Conservation (phyloP, 2,113 vertebrate genomes). For the Bufo bufo region DNA sequence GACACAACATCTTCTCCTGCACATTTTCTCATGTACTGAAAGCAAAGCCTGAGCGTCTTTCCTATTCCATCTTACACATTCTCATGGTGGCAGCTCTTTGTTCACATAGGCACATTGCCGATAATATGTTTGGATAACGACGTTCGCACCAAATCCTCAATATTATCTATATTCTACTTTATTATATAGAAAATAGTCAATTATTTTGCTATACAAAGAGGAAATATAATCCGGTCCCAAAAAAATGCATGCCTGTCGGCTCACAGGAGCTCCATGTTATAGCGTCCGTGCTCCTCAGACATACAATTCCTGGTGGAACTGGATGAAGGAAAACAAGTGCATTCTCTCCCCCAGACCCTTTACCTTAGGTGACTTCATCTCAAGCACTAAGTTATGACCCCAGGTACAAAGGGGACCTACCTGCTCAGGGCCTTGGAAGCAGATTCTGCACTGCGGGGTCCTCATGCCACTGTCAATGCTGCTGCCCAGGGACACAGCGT, state of each 20-base stretch:
- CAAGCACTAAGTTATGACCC: background rate
- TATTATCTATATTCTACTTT: background rate
- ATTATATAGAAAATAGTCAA: background rate
- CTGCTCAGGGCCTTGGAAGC: constrained; percentile 92
- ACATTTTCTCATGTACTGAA: constrained; percentile 21
- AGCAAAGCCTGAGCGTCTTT: constrained; percentile 17
- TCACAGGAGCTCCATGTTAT: background rate
- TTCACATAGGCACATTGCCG: background rate
- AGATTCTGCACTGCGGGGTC: constrained; percentile 90
- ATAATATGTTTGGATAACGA: background rate
- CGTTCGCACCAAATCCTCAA: background rate
- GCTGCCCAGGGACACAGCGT: constrained; percentile 86
- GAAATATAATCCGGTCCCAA: background rate
- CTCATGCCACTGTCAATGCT: constrained; percentile 86
- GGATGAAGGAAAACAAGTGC: background rate
- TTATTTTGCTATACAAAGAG: background rate
- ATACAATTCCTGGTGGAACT: background rate
- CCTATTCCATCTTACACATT: background rate
- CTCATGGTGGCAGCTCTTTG: background rate
- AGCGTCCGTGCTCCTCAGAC: background rate
- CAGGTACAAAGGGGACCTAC: constrained; percentile 64
- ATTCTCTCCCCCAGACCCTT: background rate
- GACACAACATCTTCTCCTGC: constrained; percentile 32
- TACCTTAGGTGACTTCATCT: constrained; percentile 14
- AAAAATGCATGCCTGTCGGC: background rate